phyloP scores from a whole-genome alignment of 1,140 invertebrate species.

The Eciton burchellii region DNA sequence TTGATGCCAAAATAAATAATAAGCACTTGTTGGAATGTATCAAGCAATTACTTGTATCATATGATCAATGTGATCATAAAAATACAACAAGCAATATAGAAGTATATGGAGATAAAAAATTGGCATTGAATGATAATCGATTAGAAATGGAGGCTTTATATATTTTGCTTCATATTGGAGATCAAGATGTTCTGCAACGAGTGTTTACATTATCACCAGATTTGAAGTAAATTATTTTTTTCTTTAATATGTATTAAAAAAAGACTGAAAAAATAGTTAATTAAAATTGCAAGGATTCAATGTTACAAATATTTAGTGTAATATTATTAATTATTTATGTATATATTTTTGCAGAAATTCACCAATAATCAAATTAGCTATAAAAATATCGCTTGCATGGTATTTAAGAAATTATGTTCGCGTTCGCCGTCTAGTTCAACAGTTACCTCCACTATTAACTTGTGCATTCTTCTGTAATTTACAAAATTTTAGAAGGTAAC shows the following conservation, averaged over 20 bases:
- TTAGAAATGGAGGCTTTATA: constrained; percentile 86
- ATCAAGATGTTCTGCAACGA: constrained; percentile 85
- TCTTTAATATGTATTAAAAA: background rate
- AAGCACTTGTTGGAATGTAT: constrained; percentile 88
- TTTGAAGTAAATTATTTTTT: constrained; percentile 77
- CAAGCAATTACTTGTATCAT: constrained; percentile 86
- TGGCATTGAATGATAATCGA: constrained; percentile 74
- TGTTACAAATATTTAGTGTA: background rate
- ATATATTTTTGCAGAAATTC: constrained; percentile 45
- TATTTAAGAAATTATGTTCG: constrained; percentile 85
- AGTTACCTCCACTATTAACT: constrained; percentile 84
- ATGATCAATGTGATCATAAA: constrained; percentile 84
- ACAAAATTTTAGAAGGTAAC: constrained; percentile 84
- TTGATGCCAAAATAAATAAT: constrained; percentile 87
- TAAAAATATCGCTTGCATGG: constrained; percentile 85
- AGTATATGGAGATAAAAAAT: constrained; percentile 50
- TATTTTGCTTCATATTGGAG: constrained; percentile 87
- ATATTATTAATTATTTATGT: background rate
- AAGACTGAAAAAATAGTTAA: constrained; percentile 17
- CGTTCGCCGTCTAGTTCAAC: constrained; percentile 81
- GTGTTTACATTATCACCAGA: constrained; percentile 80
- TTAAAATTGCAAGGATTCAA: constrained; percentile 9
- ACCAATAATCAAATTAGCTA: constrained; percentile 72
- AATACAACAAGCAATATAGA: constrained; percentile 36
- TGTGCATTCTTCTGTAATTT: constrained; percentile 84